phyloP scores from a whole-genome alignment of 1,140 invertebrate species.

The Neodiprion pinetum region DNA sequence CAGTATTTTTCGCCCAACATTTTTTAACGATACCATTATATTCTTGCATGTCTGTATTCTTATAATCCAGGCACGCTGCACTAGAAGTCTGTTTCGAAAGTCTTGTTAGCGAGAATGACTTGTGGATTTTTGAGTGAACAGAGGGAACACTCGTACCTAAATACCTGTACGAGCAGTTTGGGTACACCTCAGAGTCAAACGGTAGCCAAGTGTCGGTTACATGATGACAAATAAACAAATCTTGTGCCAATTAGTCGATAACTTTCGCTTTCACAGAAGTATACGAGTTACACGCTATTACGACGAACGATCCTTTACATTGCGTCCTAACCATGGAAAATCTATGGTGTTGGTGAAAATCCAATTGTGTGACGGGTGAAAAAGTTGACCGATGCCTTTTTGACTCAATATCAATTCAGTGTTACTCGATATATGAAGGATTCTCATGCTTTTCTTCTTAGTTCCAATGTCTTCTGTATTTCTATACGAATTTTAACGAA shows the following conservation, averaged over 20 bases:
- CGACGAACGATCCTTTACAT: not conserved
- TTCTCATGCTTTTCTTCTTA: not conserved
- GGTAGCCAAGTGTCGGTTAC: slow-evolving; percentile 29
- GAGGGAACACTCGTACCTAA: slow-evolving; percentile 12
- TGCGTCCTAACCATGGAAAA: not conserved
- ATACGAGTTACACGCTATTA: not conserved
- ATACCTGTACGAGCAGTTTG: slow-evolving; percentile 20
- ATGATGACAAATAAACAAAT: slow-evolving; percentile 11
- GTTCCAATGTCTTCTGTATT: too few species aligned
- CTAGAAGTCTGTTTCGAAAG: not conserved
- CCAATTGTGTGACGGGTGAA: not conserved
- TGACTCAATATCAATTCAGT: too few species aligned
- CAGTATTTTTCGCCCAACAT: too few species aligned
- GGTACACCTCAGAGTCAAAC: slow-evolving; percentile 17
- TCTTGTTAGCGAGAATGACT: slow-evolving; percentile 57
- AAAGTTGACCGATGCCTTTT: too few species aligned
- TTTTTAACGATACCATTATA: too few species aligned
- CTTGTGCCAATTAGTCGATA: not conserved
- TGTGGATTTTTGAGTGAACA: slow-evolving; percentile 35
- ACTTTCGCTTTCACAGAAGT: not conserved
- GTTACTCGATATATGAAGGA: too few species aligned
- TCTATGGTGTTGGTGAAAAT: not conserved
- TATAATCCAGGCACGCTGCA: too few species aligned
- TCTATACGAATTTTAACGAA: too few species aligned
- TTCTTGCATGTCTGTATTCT: too few species aligned